Percentiles rank a stretch among this genome's conserved stretches.
These are phyloP conservation scores for cattle (Bos taurus) DNA, from an alignment of 2,113 vertebrate species.

Conservation along the genomic window DNA sequence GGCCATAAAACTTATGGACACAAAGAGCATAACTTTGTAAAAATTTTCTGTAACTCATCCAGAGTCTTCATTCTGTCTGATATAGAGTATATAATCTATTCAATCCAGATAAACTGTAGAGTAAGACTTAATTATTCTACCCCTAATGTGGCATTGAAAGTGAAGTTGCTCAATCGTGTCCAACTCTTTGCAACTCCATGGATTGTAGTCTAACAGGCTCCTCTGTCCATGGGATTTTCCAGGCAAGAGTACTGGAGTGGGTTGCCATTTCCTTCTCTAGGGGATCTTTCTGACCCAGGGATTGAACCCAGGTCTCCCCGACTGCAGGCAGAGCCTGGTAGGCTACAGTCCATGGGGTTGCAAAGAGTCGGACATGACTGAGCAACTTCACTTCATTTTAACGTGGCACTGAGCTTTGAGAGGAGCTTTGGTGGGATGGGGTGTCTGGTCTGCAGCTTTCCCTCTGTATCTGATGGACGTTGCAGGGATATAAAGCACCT, in stretches of 20 bases:
- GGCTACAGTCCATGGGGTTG: not conserved
- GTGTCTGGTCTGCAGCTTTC: not conserved
- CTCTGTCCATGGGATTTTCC: not conserved
- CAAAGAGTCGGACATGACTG: rapidly evolving
- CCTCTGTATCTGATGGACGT: not conserved
- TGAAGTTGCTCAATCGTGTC: not conserved
- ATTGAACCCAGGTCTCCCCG: not conserved
- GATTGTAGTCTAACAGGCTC: not conserved
- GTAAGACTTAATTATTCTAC: not conserved
- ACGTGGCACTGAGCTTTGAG: not conserved
- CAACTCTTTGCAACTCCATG: rapidly evolving
- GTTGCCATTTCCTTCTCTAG: not conserved
- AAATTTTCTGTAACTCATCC: not conserved
- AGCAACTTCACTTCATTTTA: not conserved
- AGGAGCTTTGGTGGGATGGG: not conserved
- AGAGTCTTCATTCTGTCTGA: not conserved
- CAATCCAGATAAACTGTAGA: not conserved
- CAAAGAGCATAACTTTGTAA: not conserved
- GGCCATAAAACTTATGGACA: not conserved
- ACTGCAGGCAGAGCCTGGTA: not conserved
- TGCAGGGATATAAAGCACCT: not conserved
- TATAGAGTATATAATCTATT: not conserved
- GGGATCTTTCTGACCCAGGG: not conserved
- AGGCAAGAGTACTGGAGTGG: not conserved
- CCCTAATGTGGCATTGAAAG: not conserved